These are phyloP conservation scores for Siniperca undulata DNA, from an alignment of 2,797 vertebrate species.

Conservation along the genomic window DNA sequence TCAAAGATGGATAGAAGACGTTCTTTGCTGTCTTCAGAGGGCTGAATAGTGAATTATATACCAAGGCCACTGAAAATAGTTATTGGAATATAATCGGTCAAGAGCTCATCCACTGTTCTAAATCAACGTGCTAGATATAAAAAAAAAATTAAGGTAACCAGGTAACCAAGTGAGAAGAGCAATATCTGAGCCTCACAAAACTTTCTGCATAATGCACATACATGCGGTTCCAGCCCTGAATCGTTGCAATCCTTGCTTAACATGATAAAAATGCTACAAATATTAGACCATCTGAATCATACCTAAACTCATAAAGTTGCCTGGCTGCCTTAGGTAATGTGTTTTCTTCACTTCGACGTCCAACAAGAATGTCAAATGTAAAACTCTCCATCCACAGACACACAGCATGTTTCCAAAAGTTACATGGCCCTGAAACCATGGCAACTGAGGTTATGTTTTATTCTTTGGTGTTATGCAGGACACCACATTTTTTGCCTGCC, in stretches of 20 bases:
- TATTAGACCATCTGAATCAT: not conserved
- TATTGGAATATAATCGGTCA: not conserved
- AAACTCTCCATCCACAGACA: not conserved
- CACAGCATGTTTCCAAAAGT: not conserved
- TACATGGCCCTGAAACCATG: constrained; percentile 5
- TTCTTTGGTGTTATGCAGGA: not conserved
- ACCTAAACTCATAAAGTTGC: not conserved
- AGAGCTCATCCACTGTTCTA: not conserved
- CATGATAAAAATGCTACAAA: not conserved
- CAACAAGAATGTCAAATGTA: not conserved
- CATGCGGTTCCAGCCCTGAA: not conserved
- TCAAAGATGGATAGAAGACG: not conserved
- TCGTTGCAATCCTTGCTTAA: not conserved
- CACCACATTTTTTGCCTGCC: not conserved
- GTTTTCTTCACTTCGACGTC: not conserved
- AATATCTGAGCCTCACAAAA: not conserved
- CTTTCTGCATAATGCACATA: not conserved
- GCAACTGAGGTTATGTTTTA: constrained; percentile 8
- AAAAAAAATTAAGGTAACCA: not conserved
- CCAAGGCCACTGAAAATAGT: not conserved
- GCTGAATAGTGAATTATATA: not conserved
- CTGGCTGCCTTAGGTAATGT: no score
- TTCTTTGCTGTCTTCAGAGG: not conserved
- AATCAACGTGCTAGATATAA: not conserved
- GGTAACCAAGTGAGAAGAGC: not conserved